Evolutionary conservation across 2,888 invertebrate genomes (phyloP), one percentile per base, ranked within the genome.

Genomic region (Strigamia crassipes): DNA sequence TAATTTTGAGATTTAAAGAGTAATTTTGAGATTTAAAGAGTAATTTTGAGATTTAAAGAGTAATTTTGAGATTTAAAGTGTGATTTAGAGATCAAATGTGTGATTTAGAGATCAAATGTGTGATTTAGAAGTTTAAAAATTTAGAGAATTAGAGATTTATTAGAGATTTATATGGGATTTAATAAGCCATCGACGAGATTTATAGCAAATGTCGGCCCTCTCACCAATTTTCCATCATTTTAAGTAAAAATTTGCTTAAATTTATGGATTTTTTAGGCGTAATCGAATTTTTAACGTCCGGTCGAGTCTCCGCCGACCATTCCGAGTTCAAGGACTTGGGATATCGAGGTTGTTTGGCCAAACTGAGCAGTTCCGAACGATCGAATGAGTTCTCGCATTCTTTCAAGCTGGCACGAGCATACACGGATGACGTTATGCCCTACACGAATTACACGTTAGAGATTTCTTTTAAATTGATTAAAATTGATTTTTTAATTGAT

Each of bases 321-420:
- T 92, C 93, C 85, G 99, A 99, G 89, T 98, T 99, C 90, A 98
- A 98, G 89, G 96, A 95, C 87, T 92, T 98, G 84, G 94, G 94
- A 84, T 98, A 98, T 89, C 95, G 96, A 89, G 91, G 92, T 82
- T 94, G 95, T 87, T 91, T 98, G 87, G 94, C 96, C 87, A 95
- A 96, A 89, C 92, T 97, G 89, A 85, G 84, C 81, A 84, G 84
- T 80, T 83, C 85, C 21, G 84, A 85, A 27, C 83, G 84, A 61
- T 78, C 83, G 27, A 85, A 84, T 80, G 84, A 86, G 79, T 96
- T 96, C 90, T 94, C 94, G 88, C 99, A 99, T 92, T 94, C 96
- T 90, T 97, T 99, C 90, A 94, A 96, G 87, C 92, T 99, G 85
- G 94, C 96, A 83, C 96, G 96, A 84, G 97, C 98, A 82, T 98